Evolutionary conservation across 1,140 invertebrate genomes (phyloP).

Genomic region (Musca domestica): DNA sequence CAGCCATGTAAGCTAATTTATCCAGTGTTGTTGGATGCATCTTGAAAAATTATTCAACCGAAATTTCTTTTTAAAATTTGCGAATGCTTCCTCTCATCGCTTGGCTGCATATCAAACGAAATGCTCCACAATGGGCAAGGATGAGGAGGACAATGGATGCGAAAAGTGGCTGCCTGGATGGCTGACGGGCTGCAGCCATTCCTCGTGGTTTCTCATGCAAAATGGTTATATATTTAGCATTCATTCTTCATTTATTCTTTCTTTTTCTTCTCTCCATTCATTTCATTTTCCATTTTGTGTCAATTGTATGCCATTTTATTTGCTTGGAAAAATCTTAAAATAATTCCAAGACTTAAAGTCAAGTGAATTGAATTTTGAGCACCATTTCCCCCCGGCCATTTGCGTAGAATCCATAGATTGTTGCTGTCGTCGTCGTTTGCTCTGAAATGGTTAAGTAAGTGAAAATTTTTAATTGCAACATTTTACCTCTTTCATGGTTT

Average conservation of each 20-base stretch:
- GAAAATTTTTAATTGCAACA: conserved; percentile 14
- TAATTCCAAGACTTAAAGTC: background rate
- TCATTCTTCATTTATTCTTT: background rate
- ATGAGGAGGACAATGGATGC: no score
- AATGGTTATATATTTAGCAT: background rate
- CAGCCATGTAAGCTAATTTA: no score
- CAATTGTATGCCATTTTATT: conserved; percentile 1
- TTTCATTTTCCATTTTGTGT: background rate
- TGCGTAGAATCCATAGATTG: no score
- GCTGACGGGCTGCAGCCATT: background rate
- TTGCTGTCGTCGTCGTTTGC: background rate
- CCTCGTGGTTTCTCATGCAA: conserved; percentile 3
- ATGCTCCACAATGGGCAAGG: no score
- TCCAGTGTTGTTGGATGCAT: no score
- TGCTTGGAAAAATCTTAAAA: conserved; percentile 13
- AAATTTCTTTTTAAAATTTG: no score
- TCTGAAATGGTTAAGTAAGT: conserved; percentile 17
- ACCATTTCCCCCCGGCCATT: background rate
- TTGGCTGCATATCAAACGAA: no score
- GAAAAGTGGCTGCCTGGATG: no score
- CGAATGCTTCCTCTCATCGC: no score
- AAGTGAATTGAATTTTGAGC: background rate
- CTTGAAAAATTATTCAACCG: no score
- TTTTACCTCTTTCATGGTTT: background rate
- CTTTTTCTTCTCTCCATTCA: background rate